Conservation (phyloP, 1,140 invertebrate genomes). For the Leptopilina boulardi region DNA sequence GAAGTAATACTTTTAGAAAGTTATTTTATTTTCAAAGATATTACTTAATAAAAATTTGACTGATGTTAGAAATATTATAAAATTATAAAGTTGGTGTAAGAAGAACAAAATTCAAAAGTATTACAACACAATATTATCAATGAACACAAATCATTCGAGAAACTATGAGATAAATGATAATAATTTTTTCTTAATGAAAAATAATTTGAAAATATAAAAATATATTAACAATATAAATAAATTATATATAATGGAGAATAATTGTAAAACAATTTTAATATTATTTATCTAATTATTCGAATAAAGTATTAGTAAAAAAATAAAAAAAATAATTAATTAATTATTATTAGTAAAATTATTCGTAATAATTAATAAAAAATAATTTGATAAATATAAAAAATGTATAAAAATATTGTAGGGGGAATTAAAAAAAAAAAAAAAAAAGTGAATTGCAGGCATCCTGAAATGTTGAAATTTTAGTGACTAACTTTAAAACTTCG, state of each 20-base stretch:
- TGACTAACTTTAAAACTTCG: neutral
- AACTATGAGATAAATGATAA: constrained; percentile 26
- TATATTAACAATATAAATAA: too few species aligned
- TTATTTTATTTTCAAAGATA: neutral
- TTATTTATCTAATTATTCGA: too few species aligned
- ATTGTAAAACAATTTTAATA: too few species aligned
- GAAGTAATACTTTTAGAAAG: neutral
- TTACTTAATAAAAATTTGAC: neutral
- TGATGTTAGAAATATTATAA: neutral
- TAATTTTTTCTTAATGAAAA: neutral
- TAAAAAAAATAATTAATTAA: too few species aligned
- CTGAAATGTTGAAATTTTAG: constrained; percentile 53
- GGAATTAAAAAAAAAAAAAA: neutral
- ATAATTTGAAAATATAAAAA: too few species aligned
- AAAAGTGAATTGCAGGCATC: constrained; percentile 39
- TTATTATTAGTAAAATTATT: too few species aligned
- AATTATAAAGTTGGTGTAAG: neutral
- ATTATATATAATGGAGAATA: too few species aligned
- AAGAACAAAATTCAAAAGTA: neutral
- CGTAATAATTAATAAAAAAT: too few species aligned
- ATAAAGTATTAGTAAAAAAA: too few species aligned
- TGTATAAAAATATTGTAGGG: neutral
- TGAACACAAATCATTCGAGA: constrained; percentile 21
- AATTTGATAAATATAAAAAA: too few species aligned
- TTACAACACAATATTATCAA: constrained; percentile 26